These are phyloP conservation scores for Drosophila mojavensis DNA, from an alignment of 1,140 invertebrate genomes.

Conservation along the genomic window DNA sequence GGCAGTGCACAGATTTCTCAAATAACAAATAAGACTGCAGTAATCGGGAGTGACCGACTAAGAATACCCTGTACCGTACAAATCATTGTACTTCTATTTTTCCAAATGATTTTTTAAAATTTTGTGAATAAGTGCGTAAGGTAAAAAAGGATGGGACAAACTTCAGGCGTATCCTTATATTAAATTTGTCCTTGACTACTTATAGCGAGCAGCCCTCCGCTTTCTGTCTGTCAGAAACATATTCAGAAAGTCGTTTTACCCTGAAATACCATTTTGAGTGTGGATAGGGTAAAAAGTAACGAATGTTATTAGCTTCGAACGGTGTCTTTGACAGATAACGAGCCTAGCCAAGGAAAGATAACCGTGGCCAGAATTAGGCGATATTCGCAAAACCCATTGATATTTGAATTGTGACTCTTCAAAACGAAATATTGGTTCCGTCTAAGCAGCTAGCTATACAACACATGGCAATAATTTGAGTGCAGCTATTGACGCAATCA, in stretches of 20 bases:
- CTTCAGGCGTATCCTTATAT: too few relatives aligned
- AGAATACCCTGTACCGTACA: too few relatives aligned
- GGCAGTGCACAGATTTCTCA: conserved; percentile 27
- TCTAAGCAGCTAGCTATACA: background rate
- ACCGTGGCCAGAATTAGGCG: conserved; percentile 2
- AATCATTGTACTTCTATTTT: too few relatives aligned
- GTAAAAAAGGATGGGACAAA: too few relatives aligned
- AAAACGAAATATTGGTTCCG: background rate
- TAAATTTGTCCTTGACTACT: too few relatives aligned
- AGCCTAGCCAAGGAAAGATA: conserved; percentile 23
- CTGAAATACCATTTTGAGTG: too few relatives aligned
- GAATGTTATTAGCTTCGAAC: conserved; percentile 21
- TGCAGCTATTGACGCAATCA: background rate
- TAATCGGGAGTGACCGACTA: too few relatives aligned
- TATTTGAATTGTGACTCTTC: conserved; percentile 1
- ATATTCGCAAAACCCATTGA: background rate
- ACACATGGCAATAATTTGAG: background rate
- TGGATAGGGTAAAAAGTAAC: background rate
- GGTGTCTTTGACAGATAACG: conserved; percentile 50
- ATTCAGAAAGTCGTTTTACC: too few relatives aligned
- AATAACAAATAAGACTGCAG: conserved; percentile 1
- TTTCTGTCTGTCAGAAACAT: too few relatives aligned
- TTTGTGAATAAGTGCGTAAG: too few relatives aligned
- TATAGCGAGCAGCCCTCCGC: too few relatives aligned
- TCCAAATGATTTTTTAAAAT: too few relatives aligned